These are phyloP conservation scores for Progne subis DNA, from an alignment of 2,113 vertebrate species.

Conservation along the genomic window DNA sequence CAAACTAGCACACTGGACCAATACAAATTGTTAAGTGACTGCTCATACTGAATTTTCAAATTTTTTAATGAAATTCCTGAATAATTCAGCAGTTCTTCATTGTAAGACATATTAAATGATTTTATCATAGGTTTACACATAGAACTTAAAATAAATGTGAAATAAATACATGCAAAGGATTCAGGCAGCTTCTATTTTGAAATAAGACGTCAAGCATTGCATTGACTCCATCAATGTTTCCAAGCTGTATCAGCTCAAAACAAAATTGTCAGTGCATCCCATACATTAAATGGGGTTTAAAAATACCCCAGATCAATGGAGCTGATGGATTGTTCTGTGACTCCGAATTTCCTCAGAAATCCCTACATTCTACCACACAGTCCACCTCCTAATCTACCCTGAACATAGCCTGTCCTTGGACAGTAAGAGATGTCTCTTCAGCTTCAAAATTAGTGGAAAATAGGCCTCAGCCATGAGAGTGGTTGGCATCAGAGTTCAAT, in stretches of 20 bases:
- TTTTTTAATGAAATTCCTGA: not conserved
- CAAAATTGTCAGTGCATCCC: not conserved
- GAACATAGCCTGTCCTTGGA: rapidly evolving
- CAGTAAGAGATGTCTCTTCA: not conserved
- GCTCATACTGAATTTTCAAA: not conserved
- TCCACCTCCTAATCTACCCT: not conserved
- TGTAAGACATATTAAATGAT: not conserved
- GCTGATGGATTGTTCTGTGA: not conserved
- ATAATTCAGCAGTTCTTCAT: not conserved
- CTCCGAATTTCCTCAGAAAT: not conserved
- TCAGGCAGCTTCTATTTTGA: not conserved
- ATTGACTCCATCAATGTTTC: not conserved
- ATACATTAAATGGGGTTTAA: not conserved
- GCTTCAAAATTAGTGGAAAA: not conserved
- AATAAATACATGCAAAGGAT: not conserved
- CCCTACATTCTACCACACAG: not conserved
- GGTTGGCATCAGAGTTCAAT: not conserved
- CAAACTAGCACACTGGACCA: not conserved
- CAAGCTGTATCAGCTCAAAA: not conserved
- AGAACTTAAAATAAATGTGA: not conserved
- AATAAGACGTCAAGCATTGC: not conserved
- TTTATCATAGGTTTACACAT: not conserved
- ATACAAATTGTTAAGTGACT: not conserved
- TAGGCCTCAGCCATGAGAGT: not conserved
- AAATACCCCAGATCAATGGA: slow-evolving; percentile 25